phyloP scores from a whole-genome alignment of 1,140 invertebrate species.

The Leptinotarsa undecemlineata region DNA sequence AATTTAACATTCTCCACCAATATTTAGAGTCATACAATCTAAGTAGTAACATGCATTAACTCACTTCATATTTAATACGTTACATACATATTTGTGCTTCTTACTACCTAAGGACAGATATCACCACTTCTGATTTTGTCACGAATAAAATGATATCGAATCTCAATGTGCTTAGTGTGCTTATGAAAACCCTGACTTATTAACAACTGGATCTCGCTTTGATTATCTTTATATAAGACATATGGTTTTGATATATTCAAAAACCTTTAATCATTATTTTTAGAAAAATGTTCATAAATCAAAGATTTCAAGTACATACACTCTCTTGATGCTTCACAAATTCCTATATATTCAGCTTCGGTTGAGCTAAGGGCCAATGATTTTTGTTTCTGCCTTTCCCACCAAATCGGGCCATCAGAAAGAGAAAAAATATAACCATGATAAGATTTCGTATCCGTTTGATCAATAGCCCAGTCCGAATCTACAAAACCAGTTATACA shows the following conservation, averaged over 20 bases:
- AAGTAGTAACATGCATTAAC: background rate
- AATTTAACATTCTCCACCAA: too few relatives aligned
- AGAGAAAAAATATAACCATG: too few relatives aligned
- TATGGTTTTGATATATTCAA: slow-evolving; percentile 9
- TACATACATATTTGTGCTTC: background rate
- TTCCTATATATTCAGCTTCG: slow-evolving; percentile 51
- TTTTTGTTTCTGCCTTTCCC: slow-evolving; percentile 47
- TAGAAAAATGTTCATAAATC: background rate
- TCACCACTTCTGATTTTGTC: slow-evolving; percentile 22
- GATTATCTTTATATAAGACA: slow-evolving; percentile 24
- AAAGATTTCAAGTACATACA: slow-evolving; percentile 28
- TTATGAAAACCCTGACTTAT: slow-evolving; percentile 30
- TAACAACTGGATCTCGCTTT: slow-evolving; percentile 27
- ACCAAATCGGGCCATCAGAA: slow-evolving; percentile 37
- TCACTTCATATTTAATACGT: slow-evolving; percentile 10
- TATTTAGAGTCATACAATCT: too few relatives aligned
- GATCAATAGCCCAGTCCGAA: slow-evolving; percentile 52
- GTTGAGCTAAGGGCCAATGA: slow-evolving; percentile 46
- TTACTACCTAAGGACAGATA: slow-evolving; percentile 11
- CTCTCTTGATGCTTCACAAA: slow-evolving; percentile 33
- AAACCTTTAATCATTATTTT: slow-evolving; percentile 8
- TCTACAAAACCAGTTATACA: slow-evolving; percentile 44
- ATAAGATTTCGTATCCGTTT: slow-evolving; percentile 47
- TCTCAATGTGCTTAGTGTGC: slow-evolving; percentile 31
- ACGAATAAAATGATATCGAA: slow-evolving; percentile 32